Percentiles rank a stretch among this genome's conserved stretches.
Evolutionary conservation across 2,113 vertebrate species (phyloP).

Genomic region (Psephotus haematonotus): DNA sequence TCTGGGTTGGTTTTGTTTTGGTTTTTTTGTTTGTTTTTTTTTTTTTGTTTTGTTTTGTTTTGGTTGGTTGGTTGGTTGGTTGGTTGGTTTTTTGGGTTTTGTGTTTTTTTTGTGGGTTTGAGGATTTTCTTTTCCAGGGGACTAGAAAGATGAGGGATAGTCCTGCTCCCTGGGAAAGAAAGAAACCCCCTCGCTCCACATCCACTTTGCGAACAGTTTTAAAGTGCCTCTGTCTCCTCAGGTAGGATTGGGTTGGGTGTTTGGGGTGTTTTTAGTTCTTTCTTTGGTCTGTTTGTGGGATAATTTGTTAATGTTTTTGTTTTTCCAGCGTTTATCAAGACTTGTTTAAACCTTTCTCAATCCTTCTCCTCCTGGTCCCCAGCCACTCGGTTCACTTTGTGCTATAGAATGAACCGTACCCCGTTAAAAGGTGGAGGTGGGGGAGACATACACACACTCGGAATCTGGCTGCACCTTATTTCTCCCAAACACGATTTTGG

Average conservation of each 20-base stretch:
- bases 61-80: not conserved
- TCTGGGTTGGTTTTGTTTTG: not conserved
- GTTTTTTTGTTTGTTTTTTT: too few species aligned
- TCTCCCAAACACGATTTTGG: not conserved
- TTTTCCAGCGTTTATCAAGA: not conserved
- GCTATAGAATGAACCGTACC: not conserved
- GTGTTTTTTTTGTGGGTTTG: not conserved
- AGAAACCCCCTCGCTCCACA: not conserved
- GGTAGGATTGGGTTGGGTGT: not conserved
- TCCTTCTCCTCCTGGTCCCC: too few species aligned
- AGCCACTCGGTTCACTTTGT: not conserved
- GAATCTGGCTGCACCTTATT: not conserved
- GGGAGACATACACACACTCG: not conserved
- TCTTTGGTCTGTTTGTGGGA: not conserved
- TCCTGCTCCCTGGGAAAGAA: not conserved
- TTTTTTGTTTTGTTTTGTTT: not conserved
- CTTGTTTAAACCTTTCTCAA: not conserved
- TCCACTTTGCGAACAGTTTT: not conserved
- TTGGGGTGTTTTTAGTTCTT: not conserved
- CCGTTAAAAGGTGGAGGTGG: not conserved
- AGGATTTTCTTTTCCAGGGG: not conserved
- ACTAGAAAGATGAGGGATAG: not conserved
- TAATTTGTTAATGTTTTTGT: not conserved
- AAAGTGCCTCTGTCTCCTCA: not conserved
- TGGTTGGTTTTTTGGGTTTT: too few species aligned